Evolutionary conservation across 2,113 vertebrate genomes (phyloP).

Genomic region (Cyprinodon variegatus): DNA sequence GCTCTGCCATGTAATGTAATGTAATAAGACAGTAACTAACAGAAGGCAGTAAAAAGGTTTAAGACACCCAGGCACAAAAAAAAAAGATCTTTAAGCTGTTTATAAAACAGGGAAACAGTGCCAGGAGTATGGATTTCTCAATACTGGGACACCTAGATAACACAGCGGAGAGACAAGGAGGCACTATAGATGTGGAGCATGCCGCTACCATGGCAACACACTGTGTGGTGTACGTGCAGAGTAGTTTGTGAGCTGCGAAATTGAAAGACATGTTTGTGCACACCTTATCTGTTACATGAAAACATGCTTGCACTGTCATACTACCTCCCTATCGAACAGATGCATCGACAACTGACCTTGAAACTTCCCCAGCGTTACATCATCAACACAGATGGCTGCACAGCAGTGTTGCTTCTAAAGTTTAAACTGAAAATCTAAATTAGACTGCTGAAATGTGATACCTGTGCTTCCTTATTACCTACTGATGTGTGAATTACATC

Average conservation of each 20-base stretch:
- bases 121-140: constrained; percentile 26
- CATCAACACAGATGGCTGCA: constrained; percentile 11
- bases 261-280: constrained; percentile 39
- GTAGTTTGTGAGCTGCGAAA: constrained; percentile 34
- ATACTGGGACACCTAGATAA: constrained; percentile 24
- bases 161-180: not conserved
- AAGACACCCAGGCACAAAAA: constrained; percentile 51
- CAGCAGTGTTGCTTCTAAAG: constrained; percentile 4
- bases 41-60: constrained; percentile 55
- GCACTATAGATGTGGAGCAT: not conserved
- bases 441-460: not conserved
- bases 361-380: constrained; percentile 31
- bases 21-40: constrained; percentile 10
- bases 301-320: constrained; percentile 26
- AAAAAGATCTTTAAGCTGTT: constrained; percentile 33
- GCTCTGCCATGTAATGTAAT: constrained; percentile 3
- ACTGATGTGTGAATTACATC: not conserved
- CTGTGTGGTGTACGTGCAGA: constrained; percentile 28
- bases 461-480: not conserved
- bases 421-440: not conserved
- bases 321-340: constrained; percentile 18
- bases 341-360: constrained; percentile 15
- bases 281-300: constrained; percentile 58
- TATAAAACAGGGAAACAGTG: constrained; percentile 19
- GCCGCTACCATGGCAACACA: constrained; percentile 36